phyloP scores from a whole-genome alignment of 2,113 vertebrate genomes.

The Thalassarche chlororhynchos region DNA sequence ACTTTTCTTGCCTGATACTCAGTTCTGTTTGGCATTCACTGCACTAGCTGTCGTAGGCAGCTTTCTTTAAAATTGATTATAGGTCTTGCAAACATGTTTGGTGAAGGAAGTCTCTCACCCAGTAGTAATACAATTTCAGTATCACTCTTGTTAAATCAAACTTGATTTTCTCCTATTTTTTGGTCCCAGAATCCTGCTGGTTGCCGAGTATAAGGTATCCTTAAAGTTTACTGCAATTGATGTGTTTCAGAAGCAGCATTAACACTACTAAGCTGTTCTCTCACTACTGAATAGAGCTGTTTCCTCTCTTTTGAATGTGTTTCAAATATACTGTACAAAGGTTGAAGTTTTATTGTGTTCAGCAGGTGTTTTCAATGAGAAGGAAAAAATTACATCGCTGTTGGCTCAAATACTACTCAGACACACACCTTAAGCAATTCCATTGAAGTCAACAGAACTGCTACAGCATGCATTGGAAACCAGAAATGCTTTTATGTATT shows the following conservation, averaged over 20 bases:
- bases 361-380: neutral
- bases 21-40: neutral
- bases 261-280: neutral
- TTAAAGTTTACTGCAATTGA: neutral
- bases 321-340: neutral
- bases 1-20: neutral
- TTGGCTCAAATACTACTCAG: neutral
- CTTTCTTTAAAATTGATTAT: neutral
- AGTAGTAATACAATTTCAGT: neutral
- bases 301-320: neutral
- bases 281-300: neutral
- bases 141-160: neutral
- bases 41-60: neutral
- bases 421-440: neutral
- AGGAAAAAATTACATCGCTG: neutral
- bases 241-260: neutral
- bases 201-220: neutral
- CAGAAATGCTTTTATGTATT: neutral
- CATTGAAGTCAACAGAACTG: neutral
- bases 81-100: neutral
- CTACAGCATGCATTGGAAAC: neutral
- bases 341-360: neutral
- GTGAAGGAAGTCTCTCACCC: neutral
- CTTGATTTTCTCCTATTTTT: neutral
- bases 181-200: neutral